phyloP scores from a whole-genome alignment of 30 jellyfish, hydroid and myxozoan species.

The Cassiopea andromeda region DNA sequence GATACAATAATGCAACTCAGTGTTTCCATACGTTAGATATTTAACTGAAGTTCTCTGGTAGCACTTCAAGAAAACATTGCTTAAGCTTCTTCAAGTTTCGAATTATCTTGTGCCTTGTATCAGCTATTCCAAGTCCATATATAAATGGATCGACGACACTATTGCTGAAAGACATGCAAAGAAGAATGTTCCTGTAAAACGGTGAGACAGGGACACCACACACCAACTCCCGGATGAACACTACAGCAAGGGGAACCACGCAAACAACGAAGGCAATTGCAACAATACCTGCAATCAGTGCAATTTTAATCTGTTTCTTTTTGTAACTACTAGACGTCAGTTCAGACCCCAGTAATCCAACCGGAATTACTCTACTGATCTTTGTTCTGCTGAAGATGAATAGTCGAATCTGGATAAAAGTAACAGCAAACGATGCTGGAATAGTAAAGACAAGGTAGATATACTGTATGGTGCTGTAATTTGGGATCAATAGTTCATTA shows the following conservation, averaged over 20 bases:
- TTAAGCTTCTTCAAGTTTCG: neutral
- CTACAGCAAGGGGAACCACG: neutral
- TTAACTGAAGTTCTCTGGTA: neutral
- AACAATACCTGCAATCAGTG: neutral
- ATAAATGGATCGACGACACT: neutral
- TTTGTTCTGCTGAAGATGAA: neutral
- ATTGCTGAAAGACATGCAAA: neutral
- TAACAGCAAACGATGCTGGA: neutral
- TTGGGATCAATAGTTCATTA: neutral
- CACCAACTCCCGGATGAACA: neutral
- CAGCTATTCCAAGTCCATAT: constrained; percentile 2
- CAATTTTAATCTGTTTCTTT: neutral
- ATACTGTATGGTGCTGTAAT: neutral
- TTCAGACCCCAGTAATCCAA: neutral
- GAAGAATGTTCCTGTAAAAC: neutral
- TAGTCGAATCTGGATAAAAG: neutral
- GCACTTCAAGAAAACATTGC: neutral
- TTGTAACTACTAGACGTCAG: too few relatives aligned
- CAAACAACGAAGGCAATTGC: neutral
- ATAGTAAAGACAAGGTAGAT: neutral
- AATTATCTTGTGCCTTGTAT: neutral
- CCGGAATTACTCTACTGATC: neutral
- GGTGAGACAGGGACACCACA: neutral
- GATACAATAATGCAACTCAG: too few relatives aligned
- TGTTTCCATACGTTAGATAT: too few relatives aligned